Evolutionary conservation across 1,140 invertebrate genomes (phyloP), one percentile per base, ranked within the genome.

Genomic region (Gonioctena quinquepunctata): DNA sequence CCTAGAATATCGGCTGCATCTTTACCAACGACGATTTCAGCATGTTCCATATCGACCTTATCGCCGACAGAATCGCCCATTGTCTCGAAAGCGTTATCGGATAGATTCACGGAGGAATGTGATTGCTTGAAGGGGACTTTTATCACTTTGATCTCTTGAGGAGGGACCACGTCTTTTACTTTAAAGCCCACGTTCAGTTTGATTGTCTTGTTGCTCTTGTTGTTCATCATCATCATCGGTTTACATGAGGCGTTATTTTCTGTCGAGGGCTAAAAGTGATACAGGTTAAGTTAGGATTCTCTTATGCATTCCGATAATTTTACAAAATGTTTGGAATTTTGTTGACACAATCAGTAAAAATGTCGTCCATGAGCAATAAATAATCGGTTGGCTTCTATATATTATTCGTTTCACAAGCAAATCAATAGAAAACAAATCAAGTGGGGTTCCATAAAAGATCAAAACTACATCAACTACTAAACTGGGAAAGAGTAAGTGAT

Each of bases 51-150:
- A 67, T 86, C 84, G 52, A 86, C 66, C 2, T 77, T 77, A 28
- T 80, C 72, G 0, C 79, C 77, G 8, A 83, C 68, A 8, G 73
- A 18, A 68, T 86, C 85, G 18, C 85, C 84, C 62, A 77, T 66
- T 64, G 82, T 75, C 67, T 84, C 82, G 66, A 81, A 85, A 2
- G 81, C 84, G 57, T 68, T 73, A 72, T 86, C 85, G 22, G 85
- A 83, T 68, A 86, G 33, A 74, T 86, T 85, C 18, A 76, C 16
- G 18, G 77, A 69, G 0, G 79, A 68, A n/a, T 66, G 66, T 8
- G 80, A 77, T 21, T 83, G 72, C 62, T 72, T 78, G 13, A 82
- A 65, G 0, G 84, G 84, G 16, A 81, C 82, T 70, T 83, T 70
- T 19, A 81, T 72, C 3, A 86, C 42, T 49, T 84, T 74, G 16